These are phyloP conservation scores for Caenorhabditis sinica DNA, from an alignment of 2,888 invertebrate genomes.

Conservation along the genomic window DNA sequence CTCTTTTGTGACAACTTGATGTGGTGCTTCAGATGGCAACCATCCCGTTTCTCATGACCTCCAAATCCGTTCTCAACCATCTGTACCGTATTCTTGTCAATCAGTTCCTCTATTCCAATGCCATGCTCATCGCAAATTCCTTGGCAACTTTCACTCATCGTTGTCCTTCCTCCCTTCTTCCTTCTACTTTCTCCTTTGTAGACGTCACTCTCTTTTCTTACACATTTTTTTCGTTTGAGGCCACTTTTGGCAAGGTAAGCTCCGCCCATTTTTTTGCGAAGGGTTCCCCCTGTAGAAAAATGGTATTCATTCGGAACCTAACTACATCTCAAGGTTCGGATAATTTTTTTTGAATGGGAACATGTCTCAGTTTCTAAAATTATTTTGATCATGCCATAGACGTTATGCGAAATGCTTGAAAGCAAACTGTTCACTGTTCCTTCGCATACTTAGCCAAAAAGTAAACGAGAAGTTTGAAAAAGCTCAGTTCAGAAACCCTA, in stretches of 20 bases:
- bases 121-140: slow-evolving; percentile 6
- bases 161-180: neutral
- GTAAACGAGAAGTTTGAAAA: too few relatives aligned
- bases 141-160: slow-evolving; percentile 23
- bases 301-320: neutral
- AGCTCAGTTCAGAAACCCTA: too few relatives aligned
- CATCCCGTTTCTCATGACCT: slow-evolving; percentile 4
- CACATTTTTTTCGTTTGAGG: neutral
- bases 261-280: slow-evolving; percentile 1
- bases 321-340: too few relatives aligned
- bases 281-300: neutral
- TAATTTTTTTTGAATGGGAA: too few relatives aligned
- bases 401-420: too few relatives aligned
- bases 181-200: slow-evolving; percentile 17
- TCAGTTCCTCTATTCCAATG: neutral
- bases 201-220: slow-evolving; percentile 13
- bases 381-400: too few relatives aligned
- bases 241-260: neutral
- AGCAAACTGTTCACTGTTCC: too few relatives aligned
- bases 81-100: slow-evolving; percentile 3
- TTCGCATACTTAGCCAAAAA: too few relatives aligned
- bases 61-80: slow-evolving; percentile 11
- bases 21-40: slow-evolving; percentile 3
- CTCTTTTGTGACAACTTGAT: slow-evolving; percentile 3
- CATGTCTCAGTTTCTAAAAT: too few relatives aligned